These are phyloP conservation scores for Eudyptes chrysolophus DNA, from an alignment of 2,113 vertebrate species.

Conservation along the genomic window DNA sequence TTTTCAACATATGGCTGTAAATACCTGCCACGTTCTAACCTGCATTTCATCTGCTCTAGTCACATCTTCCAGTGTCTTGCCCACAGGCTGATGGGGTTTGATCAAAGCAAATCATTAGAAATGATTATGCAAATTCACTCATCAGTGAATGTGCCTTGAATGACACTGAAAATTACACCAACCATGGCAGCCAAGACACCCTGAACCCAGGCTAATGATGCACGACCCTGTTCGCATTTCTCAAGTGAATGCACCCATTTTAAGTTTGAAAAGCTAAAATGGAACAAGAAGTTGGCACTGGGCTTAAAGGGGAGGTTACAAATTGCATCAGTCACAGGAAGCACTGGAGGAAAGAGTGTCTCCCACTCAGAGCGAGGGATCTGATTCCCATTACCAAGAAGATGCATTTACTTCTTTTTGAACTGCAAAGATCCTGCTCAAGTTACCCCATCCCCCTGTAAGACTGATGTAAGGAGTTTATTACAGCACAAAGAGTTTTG, in stretches of 20 bases:
- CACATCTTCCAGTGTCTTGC: background rate
- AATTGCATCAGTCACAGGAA: background rate
- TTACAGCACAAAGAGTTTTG: background rate
- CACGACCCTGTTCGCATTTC: background rate
- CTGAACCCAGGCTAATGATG: background rate
- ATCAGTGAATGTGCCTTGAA: background rate
- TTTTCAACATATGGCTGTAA: background rate
- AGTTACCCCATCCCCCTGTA: background rate
- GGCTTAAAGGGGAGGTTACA: background rate
- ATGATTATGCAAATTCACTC: background rate
- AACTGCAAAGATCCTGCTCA: background rate
- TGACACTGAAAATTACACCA: background rate
- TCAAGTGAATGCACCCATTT: background rate
- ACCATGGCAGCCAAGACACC: background rate
- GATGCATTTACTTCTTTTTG: background rate
- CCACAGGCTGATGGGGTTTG: background rate
- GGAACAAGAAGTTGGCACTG: background rate
- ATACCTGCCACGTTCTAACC: background rate
- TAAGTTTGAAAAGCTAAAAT: background rate
- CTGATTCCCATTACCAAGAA: background rate
- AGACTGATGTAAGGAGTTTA: background rate
- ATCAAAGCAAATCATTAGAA: background rate
- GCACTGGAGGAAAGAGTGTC: background rate
- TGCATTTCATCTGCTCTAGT: background rate
- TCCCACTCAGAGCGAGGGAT: background rate